Percentiles rank a stretch among this genome's conserved stretches.
phyloP scores from a whole-genome alignment of 1,140 invertebrate species.

The Acromyrmex echinatior region DNA sequence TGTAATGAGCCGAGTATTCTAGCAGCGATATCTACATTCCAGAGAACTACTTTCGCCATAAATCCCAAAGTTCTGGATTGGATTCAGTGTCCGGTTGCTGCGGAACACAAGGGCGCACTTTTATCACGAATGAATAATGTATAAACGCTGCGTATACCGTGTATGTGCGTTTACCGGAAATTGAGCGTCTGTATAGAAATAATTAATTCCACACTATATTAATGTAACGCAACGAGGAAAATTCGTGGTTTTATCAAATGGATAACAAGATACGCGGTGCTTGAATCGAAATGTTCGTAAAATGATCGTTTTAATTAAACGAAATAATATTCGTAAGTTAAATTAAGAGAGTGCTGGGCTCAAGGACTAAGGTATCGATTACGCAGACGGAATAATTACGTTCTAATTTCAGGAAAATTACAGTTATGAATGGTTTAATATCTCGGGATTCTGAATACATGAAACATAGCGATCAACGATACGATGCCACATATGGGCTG shows the following conservation, averaged over 20 bases:
- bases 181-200: constrained; percentile 28
- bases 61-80: constrained; percentile 55
- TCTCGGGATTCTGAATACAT: background rate
- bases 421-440: constrained; percentile 29
- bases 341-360: background rate
- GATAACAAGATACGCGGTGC: background rate
- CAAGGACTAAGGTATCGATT: background rate
- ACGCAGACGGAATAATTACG: background rate
- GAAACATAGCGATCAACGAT: constrained; percentile 23
- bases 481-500: background rate
- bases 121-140: constrained; percentile 65
- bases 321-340: background rate
- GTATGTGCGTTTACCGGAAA: constrained; percentile 29
- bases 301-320: constrained; percentile 1
- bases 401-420: constrained; percentile 2
- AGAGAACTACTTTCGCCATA: constrained; percentile 57
- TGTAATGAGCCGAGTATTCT: constrained; percentile 43
- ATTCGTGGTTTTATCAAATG: background rate
- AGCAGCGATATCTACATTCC: constrained; percentile 57
- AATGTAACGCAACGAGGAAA: background rate
- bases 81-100: constrained; percentile 49
- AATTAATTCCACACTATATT: constrained; percentile 58
- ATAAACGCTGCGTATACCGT: constrained; percentile 24
- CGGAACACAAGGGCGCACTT: constrained; percentile 56
- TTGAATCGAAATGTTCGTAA: constrained; percentile 3